Evolutionary conservation across 2,113 vertebrate species (phyloP).

Genomic region (Narcine bancroftii): DNA sequence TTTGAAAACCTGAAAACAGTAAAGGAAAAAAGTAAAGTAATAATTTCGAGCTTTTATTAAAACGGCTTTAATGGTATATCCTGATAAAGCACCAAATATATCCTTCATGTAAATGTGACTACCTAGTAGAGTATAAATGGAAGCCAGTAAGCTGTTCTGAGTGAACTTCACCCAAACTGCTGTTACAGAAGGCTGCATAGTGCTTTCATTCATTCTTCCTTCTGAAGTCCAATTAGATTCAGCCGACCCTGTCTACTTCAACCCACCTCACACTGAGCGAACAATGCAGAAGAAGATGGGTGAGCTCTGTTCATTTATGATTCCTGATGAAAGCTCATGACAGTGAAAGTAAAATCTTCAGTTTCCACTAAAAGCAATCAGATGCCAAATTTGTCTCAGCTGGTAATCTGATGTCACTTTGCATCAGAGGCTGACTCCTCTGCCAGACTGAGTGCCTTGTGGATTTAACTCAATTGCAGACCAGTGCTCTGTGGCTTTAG

Average conservation of each 20-base stretch:
- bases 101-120: not conserved
- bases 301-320: not conserved
- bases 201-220: not conserved
- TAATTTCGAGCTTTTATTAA: not conserved
- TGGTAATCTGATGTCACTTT: not conserved
- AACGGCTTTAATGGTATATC: not conserved
- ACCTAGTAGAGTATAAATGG: not conserved
- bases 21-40: constrained; percentile 9
- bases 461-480: not conserved
- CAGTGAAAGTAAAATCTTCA: not conserved
- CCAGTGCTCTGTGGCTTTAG: not conserved
- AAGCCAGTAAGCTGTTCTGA: not conserved
- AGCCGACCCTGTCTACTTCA: not conserved
- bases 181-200: not conserved
- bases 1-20: not conserved
- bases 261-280: not conserved
- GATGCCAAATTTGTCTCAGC: not conserved
- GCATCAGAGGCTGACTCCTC: not conserved
- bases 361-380: not conserved
- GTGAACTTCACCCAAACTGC: not conserved
- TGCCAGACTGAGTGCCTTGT: not conserved
- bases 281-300: not conserved
- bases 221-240: not conserved
- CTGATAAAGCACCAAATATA: not conserved
- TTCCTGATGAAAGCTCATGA: not conserved